A percentile compares a stretch with the other conserved stretches of the same genome.
phyloP scores from a whole-genome alignment of 2,113 vertebrate species.

The Heterotis niloticus region DNA sequence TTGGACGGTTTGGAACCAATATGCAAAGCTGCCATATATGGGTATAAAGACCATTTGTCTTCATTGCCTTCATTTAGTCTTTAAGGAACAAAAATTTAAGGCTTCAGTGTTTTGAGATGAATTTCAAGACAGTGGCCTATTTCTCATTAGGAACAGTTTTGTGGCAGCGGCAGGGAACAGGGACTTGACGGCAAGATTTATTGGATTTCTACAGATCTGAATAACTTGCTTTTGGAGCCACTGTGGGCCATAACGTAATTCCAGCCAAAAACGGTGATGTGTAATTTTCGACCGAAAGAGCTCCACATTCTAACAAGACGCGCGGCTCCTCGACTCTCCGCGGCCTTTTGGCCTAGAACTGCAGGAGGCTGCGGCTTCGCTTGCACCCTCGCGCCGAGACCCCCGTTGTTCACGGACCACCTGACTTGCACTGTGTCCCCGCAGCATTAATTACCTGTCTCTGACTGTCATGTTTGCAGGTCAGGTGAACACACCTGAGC shows the following conservation, averaged over 20 bases:
- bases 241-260: constrained; percentile 12
- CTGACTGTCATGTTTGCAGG: not conserved
- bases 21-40: constrained; percentile 19
- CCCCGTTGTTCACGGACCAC: not conserved
- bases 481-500: not conserved
- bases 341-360: not conserved
- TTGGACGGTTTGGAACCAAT: constrained; percentile 9
- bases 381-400: not conserved
- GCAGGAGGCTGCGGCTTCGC: not conserved
- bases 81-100: constrained; percentile 30
- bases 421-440: not conserved
- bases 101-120: constrained; percentile 42
- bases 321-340: not conserved
- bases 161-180: constrained; percentile 7
- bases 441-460: not conserved
- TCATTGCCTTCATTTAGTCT: constrained; percentile 36
- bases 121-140: constrained; percentile 35
- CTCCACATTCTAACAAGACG: constrained; percentile 11
- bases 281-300: constrained; percentile 13
- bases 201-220: constrained; percentile 20
- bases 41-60: constrained; percentile 32
- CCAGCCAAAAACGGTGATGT: not conserved
- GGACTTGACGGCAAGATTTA: constrained; percentile 23
- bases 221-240: constrained; percentile 20
- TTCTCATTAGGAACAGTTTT: constrained; percentile 26